Conservation (phyloP, 1,140 invertebrate species). For the Drosophila kohkoa region DNA sequence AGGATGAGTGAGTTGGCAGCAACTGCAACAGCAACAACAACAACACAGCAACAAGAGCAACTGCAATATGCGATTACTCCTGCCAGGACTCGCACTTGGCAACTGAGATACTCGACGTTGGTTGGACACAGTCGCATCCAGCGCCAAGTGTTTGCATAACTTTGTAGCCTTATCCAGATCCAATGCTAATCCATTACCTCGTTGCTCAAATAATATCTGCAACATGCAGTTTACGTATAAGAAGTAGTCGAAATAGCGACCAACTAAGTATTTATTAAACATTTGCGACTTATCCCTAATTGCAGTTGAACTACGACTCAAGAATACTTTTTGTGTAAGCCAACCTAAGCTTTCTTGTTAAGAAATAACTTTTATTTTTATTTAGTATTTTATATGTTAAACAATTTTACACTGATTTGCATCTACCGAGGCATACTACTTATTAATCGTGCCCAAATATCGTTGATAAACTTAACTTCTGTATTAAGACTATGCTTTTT, state of each 20-base stretch:
- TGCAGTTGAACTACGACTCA: too few species aligned
- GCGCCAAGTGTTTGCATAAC: constrained; percentile 14
- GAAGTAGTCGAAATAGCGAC: not conserved
- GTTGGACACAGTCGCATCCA: constrained; percentile 5
- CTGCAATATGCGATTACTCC: constrained; percentile 20
- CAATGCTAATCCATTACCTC: constrained; percentile 1
- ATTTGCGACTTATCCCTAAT: too few species aligned
- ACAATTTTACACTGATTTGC: too few species aligned
- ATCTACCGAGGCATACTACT: too few species aligned
- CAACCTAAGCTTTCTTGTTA: too few species aligned
- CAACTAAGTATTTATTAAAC: too few species aligned
- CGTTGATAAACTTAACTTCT: too few species aligned
- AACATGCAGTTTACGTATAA: not conserved
- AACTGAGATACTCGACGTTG: not conserved
- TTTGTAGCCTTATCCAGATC: constrained; percentile 17
- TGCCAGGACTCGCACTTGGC: not conserved
- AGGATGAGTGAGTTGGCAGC: constrained; percentile 9
- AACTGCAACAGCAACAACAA: constrained; percentile 19
- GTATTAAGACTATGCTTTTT: too few species aligned
- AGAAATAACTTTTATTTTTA: too few species aligned
- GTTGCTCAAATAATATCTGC: not conserved
- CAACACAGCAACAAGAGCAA: constrained; percentile 23
- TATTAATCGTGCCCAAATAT: too few species aligned
- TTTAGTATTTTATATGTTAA: too few species aligned
- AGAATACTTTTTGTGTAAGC: too few species aligned